phyloP scores from a whole-genome alignment of 2,888 invertebrate species.

The Brachypalpus laphriformis region DNA sequence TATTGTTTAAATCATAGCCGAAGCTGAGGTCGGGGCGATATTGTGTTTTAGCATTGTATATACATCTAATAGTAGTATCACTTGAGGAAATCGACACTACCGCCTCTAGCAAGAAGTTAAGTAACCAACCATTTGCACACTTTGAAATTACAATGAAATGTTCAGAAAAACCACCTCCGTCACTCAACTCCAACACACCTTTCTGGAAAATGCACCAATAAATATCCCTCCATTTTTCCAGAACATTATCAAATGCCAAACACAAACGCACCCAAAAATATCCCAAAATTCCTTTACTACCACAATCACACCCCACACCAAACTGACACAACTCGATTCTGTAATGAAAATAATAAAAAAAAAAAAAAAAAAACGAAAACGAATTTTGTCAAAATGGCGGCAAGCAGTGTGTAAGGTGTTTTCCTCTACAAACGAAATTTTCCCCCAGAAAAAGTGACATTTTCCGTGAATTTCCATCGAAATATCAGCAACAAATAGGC shows the following conservation, averaged over 20 bases:
- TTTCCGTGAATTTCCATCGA: slow-evolving; percentile 21
- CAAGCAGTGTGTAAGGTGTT: slow-evolving; percentile 72
- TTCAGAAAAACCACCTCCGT: not conserved
- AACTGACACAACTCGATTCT: slow-evolving; percentile 60
- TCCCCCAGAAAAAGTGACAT: slow-evolving; percentile 38
- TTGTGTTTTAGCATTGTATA: no score
- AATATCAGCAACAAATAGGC: slow-evolving; percentile 12
- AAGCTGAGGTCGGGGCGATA: no score
- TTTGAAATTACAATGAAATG: not conserved
- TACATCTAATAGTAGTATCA: no score
- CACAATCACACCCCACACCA: slow-evolving; percentile 29
- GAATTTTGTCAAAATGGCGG: slow-evolving; percentile 73
- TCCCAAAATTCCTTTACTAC: slow-evolving; percentile 70
- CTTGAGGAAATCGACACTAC: no score
- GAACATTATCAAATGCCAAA: not conserved
- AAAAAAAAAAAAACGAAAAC: slow-evolving; percentile 35
- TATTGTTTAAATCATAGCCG: no score
- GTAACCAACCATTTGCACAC: no score
- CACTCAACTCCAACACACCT: not conserved
- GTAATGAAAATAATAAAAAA: slow-evolving; percentile 58
- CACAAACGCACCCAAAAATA: slow-evolving; percentile 51
- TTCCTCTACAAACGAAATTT: slow-evolving; percentile 58
- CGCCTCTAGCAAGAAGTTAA: no score
- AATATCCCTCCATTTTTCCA: slow-evolving; percentile 19
- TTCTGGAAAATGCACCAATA: slow-evolving; percentile 1